Evolutionary conservation across 2,797 vertebrate genomes (phyloP), one percentile per base, ranked within the genome.

Genomic region (Lemur catta): DNA sequence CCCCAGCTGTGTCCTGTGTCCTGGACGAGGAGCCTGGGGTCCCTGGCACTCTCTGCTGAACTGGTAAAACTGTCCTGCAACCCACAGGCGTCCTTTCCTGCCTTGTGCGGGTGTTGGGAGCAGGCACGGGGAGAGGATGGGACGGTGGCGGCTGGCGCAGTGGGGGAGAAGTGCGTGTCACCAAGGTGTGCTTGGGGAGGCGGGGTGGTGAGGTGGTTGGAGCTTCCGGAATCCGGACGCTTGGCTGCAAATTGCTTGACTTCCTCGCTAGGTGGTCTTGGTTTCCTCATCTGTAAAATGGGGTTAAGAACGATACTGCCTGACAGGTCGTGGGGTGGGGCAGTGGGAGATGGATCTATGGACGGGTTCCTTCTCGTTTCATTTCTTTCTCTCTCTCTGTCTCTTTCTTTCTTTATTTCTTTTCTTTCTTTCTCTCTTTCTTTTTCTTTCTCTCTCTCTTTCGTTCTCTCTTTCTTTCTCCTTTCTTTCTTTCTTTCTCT

Each of bases 61-160:
- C 65, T 59, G 90, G 48, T 78, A 59, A 84, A 72, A 61, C 22
- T 1, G 2, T 52, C 50, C 76, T 67, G 15, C 48, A 18, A 24
- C 6, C 30, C 15, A 24, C 1, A 1, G 72, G 28, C 55, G 4
- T 35, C 48, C 48, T 61, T 63, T 33, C 30, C 78, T 74, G 59
- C 72, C 48, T 15, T 2, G 20, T 10, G 13, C 0, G 2, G 63
- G n/a, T 1, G 0, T 8, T 59, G 24, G 30, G 12, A 33, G 57
- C 5, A 4, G 3, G 7, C 0, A 2, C 13, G 0, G 4, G 48
- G 67, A 30, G 59, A 12, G 63, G 74, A 11, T 0, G 0, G 33
- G 12, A 43, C 4, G 0, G 41, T 6, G 33, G 43, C 5, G 0
- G 17, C 20, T n/a, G 52, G 50, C 59, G 8, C 0, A 18, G 4